Conservation (phyloP, 2,113 vertebrate genomes). For the Scatophagus argus region DNA sequence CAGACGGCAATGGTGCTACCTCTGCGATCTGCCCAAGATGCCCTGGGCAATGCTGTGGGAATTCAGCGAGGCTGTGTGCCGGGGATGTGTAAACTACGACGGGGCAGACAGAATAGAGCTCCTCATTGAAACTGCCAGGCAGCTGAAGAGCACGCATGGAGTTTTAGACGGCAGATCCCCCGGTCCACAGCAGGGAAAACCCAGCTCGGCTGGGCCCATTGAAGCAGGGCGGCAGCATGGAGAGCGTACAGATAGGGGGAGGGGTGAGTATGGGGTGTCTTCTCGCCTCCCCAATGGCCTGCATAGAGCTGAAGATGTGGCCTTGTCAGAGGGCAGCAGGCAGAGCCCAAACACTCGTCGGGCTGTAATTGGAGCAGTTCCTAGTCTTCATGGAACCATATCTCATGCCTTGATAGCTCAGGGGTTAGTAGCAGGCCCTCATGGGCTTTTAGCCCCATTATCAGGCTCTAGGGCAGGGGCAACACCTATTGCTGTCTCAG, state of each 20-base stretch:
- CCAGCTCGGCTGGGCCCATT: conserved; percentile 75
- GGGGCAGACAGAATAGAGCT: conserved; percentile 91
- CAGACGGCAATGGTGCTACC: conserved; percentile 93
- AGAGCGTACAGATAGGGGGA: conserved; percentile 82
- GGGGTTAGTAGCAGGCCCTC: conserved; percentile 83
- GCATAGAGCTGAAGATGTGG: conserved; percentile 83
- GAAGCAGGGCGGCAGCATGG: conserved; percentile 80
- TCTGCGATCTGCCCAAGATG: conserved; percentile 94
- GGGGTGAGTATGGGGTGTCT: conserved; percentile 86
- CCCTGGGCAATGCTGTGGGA: conserved; percentile 96
- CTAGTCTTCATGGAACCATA: conserved; percentile 74
- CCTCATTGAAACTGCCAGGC: conserved; percentile 90
- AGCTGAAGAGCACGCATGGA: conserved; percentile 90
- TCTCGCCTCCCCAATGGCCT: conserved; percentile 89
- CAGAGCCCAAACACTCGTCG: conserved; percentile 88
- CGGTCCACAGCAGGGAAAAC: conserved; percentile 86
- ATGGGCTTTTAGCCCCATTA: conserved; percentile 77
- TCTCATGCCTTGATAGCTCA: conserved; percentile 87
- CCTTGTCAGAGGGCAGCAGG: conserved; percentile 84
- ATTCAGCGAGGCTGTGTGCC: conserved; percentile 93
- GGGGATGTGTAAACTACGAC: conserved; percentile 94
- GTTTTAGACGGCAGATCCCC: conserved; percentile 91
- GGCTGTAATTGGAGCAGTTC: conserved; percentile 84
- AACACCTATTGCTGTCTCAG: conserved; percentile 77
- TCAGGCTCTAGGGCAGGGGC: conserved; percentile 77